These are phyloP conservation scores for Endotricha flammealis DNA, from an alignment of 2,888 invertebrate species.

Conservation along the genomic window DNA sequence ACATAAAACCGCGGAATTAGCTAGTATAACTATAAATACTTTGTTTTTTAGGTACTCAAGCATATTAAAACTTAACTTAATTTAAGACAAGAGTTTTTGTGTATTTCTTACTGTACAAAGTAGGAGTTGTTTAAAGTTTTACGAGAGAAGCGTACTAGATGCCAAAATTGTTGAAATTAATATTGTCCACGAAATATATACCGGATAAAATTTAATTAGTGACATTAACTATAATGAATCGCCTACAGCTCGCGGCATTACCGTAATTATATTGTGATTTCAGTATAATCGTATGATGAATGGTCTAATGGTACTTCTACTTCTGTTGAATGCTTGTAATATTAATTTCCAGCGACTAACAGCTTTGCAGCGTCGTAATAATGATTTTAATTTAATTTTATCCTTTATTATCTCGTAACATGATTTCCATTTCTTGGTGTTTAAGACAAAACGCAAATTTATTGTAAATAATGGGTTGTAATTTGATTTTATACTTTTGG, in stretches of 20 bases:
- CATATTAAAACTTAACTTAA: no score
- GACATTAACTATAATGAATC: conserved; percentile 60
- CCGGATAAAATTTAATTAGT: conserved; percentile 61
- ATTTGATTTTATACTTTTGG: no score
- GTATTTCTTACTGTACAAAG: no score
- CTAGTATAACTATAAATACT: no score
- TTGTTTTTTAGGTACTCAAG: no score
- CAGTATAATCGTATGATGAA: conserved; percentile 63
- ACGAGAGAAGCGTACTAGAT: conserved; percentile 16
- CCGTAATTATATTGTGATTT: conserved; percentile 66
- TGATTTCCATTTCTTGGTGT: conserved; percentile 18
- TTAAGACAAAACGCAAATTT: not conserved
- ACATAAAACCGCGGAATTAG: no score
- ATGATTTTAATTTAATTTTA: conserved; percentile 27
- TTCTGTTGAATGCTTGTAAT: conserved; percentile 42
- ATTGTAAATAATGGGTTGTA: conserved; percentile 1
- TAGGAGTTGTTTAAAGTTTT: no score
- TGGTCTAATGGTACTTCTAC: conserved; percentile 43
- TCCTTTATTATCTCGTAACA: conserved; percentile 22
- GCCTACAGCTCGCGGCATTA: conserved; percentile 42
- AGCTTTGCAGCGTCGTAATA: conserved; percentile 32
- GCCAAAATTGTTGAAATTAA: conserved; percentile 31
- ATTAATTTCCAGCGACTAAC: conserved; percentile 37
- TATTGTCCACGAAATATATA: conserved; percentile 36
- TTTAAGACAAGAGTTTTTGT: no score